Base-by-base conservation (phyloP, 2,113 vertebrate genomes). In the Dicaeum eximium region DNA sequence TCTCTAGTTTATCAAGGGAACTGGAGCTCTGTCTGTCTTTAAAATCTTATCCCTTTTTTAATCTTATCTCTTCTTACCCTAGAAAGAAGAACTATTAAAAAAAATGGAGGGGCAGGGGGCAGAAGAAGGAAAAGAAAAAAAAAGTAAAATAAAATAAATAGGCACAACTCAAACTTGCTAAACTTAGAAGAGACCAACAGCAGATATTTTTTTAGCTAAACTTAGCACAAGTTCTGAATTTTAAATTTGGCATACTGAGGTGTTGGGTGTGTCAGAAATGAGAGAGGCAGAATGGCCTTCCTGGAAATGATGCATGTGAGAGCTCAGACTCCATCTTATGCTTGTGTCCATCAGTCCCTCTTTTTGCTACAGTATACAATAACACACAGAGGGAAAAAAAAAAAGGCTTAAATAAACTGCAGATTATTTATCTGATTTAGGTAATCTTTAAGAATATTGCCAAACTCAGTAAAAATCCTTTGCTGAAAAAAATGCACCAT, bases 221-320 rank as follows among this genome's bases (percentile, higher is more conserved):
- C 54, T 69, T 81, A 79, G 69, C 13, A 45, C 31, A 93, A 93
- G 77, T 77, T 88, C 88, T 95, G 92, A 93, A 71, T 93, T 92
- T 92, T 88, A 90, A 86, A 90, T 89, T 69, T 96, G 91, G 89
- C 91, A 45, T 74, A 60, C 56, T 45, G 72, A 93, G 69, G 61
- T 92, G 69, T 61, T 95, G 94, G 89, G 93, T 96, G 92, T 96
- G 94, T 96, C 94, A 93, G 69, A 95, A 95, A 84, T 81, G 70
- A 87, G 80, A 84, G 95, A 89, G 86, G 57, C 93, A 95, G 70
- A 93, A 93, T 67, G 70, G 85, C 70, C 80, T 93, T 95, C 73
- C 77, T 95, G 86, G 89, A 95, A 92, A 84, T 85, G 28, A 77
- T 89, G 84, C 73, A 85, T 91, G 50, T 69, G 73, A 84, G 77